Evolutionary conservation across 1,140 invertebrate species (phyloP).

Genomic region (Drosophila parvula): DNA sequence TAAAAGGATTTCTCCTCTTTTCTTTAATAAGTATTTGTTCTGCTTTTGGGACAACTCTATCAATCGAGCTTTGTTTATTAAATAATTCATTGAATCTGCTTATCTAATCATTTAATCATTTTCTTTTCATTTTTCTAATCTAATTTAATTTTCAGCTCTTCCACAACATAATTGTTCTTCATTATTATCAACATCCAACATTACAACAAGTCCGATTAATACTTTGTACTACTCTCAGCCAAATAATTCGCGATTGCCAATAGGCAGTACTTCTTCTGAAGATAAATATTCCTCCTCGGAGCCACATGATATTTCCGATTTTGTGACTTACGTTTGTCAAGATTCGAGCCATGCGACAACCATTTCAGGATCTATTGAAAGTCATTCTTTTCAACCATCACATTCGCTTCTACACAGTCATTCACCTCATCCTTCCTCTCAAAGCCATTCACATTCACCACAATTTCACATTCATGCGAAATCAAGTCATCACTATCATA

Average conservation of each 20-base stretch:
- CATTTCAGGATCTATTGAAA: conserved; percentile 34
- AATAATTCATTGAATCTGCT: neutral
- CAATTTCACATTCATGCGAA: conserved; percentile 75
- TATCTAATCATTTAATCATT: neutral
- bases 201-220: conserved; percentile 82
- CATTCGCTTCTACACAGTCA: conserved; percentile 22
- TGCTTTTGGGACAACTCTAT: neutral
- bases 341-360: conserved; percentile 86
- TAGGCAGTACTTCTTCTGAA: conserved; percentile 51
- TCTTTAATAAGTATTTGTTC: too few relatives aligned
- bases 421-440: conserved; percentile 14
- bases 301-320: conserved; percentile 95
- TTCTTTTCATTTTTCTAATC: neutral
- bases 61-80: neutral
- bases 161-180: conserved; percentile 70
- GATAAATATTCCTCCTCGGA: conserved; percentile 54
- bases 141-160: conserved; percentile 42
- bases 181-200: conserved; percentile 76
- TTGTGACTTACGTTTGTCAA: conserved; percentile 98
- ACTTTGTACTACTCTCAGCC: conserved; percentile 85
- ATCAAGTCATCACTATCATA: conserved; percentile 85
- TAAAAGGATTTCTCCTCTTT: too few relatives aligned
- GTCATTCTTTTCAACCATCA: conserved; percentile 57
- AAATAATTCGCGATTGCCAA: conserved; percentile 72
- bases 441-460: conserved; percentile 54